Conservation (phyloP, 2,113 vertebrate genomes). For the Myotis lucifugus region DNA sequence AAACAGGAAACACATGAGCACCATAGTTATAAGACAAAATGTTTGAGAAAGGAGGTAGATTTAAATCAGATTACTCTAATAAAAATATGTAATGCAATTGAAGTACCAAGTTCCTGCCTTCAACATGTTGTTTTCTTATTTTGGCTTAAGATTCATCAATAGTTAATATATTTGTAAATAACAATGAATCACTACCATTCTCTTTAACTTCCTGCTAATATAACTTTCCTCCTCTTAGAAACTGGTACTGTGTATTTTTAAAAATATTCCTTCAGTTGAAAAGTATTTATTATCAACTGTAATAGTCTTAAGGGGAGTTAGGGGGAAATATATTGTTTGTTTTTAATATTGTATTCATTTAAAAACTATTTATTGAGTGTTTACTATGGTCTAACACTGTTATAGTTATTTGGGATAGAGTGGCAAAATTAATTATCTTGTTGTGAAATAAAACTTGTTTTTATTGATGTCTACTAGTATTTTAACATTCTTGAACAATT, state of each 20-base stretch:
- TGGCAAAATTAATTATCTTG: background rate
- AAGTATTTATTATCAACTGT: background rate
- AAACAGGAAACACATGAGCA: background rate
- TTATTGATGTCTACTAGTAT: background rate
- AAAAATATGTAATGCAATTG: background rate
- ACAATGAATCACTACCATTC: background rate
- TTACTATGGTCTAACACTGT: background rate
- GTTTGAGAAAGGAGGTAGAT: background rate
- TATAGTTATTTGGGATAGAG: background rate
- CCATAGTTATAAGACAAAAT: background rate
- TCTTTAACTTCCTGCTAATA: background rate
- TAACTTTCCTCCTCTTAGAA: background rate
- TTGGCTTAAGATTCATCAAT: background rate
- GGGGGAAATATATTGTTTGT: background rate
- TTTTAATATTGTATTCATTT: background rate
- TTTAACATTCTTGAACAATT: slow-evolving; percentile 5
- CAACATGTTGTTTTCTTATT: background rate
- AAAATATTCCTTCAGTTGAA: background rate
- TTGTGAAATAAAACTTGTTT: background rate
- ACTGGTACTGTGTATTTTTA: background rate
- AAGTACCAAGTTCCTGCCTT: background rate
- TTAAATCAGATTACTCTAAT: background rate
- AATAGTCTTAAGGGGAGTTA: background rate
- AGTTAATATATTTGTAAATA: background rate
- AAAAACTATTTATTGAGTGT: background rate